A percentile compares a stretch with the other conserved stretches of the same genome.
Evolutionary conservation across 1,140 invertebrate genomes (phyloP).

Genomic region (Eufriesea mexicana): DNA sequence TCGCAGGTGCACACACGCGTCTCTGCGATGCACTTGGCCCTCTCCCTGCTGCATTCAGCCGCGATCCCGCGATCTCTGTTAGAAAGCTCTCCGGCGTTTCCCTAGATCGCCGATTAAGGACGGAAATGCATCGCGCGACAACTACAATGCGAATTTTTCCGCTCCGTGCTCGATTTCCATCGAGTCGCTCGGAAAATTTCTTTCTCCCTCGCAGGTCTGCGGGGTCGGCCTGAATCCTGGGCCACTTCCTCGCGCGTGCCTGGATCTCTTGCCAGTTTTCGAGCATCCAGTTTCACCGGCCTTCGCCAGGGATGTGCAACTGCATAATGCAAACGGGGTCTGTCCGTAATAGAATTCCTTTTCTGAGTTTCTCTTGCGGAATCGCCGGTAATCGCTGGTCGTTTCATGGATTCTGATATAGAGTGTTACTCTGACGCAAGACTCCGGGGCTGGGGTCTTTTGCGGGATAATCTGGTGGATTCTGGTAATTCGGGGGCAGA

Average conservation of each 20-base stretch:
- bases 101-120: constrained; percentile 21
- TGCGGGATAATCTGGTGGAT: too few relatives aligned
- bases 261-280: neutral
- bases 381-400: too few relatives aligned
- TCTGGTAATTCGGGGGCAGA: too few relatives aligned
- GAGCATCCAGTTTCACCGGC: neutral
- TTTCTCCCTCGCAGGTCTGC: too few relatives aligned
- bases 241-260: neutral
- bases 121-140: constrained; percentile 7
- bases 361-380: too few relatives aligned
- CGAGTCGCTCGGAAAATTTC: too few relatives aligned
- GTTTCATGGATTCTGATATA: too few relatives aligned
- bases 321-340: neutral
- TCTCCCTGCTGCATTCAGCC: neutral
- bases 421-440: too few relatives aligned
- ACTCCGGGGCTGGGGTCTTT: too few relatives aligned
- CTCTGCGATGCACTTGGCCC: neutral
- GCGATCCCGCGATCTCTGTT: constrained; percentile 30
- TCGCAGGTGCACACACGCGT: constrained; percentile 47
- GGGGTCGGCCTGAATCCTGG: neutral
- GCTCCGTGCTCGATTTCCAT: too few relatives aligned
- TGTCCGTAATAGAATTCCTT: neutral
- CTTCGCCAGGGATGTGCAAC: neutral
- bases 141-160: neutral
- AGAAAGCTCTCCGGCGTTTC: constrained; percentile 34